Evolutionary conservation across 1,140 invertebrate species (phyloP), one percentile per base, ranked within the genome.

Genomic region (Procambarus virginalis): DNA sequence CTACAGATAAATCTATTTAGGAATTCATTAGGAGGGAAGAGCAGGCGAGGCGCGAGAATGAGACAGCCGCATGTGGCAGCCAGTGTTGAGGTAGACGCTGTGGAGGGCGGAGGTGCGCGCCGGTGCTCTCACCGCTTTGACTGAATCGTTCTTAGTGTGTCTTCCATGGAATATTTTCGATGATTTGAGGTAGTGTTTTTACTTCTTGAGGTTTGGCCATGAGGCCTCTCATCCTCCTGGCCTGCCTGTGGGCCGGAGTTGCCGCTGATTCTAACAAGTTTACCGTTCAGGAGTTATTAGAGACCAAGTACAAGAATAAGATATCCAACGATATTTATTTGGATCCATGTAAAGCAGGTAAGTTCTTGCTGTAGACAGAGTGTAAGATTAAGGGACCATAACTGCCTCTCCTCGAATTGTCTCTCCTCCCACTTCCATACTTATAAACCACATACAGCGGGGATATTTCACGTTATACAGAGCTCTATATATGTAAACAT

Each of bases 21-120:
- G 77, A 79, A 79, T 79, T 79, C 77, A 79, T 79, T 79, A 79
- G 77, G 77, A 51, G 77, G 3, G 77, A 79, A 73, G n/a, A 73
- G 68, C 0, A 73, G 68, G 68, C 48, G 77, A 49, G 48, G 48
- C 48, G 77, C 77, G 77, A 79, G 48, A 55, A 79, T 46, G n/a
- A 55, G 48, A 58, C 5, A 6, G 2, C 17, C 77, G 3, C 12
- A 3, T 14, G 60, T 64, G 60, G 12, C 55, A 78, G 12, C 45
- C 77, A 79, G 77, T 79, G 77, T 55, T 79, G 77, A 79, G 77
- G 77, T 79, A 49, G 45, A 49, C 77, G 49, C 77, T 79, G 77
- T 79, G 77, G 55, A 79, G 77, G 46, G 77, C 20, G 48, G 77
- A 79, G 77, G 77, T 79, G 55, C 77, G 46, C 77, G 77, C 48